Percentiles rank a stretch among this genome's conserved stretches.
Evolutionary conservation across 1,140 invertebrate genomes (phyloP).

Genomic region (Leptoteleia sp.): DNA sequence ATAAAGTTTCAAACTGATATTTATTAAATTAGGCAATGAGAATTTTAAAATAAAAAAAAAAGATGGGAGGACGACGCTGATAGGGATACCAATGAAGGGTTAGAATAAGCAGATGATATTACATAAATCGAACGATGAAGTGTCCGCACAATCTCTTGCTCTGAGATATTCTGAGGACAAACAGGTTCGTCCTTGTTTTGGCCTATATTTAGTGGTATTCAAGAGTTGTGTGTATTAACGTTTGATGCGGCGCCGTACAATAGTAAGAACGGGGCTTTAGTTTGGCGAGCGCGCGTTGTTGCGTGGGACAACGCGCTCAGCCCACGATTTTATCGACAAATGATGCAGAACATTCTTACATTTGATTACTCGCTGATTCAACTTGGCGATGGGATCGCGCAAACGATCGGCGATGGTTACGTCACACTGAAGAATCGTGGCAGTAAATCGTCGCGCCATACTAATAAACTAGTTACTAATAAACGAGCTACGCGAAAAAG

Average conservation of each 20-base stretch:
- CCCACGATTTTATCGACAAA: constrained; percentile 10
- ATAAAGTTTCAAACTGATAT: too few species aligned
- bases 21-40: too few species aligned
- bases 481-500: constrained; percentile 3
- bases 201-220: constrained; percentile 14
- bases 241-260: constrained; percentile 13
- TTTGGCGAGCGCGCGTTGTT: not conserved
- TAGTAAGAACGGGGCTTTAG: constrained; percentile 6
- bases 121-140: too few species aligned
- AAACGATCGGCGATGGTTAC: constrained; percentile 1
- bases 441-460: not conserved
- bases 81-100: too few species aligned
- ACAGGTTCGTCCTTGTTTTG: constrained; percentile 1
- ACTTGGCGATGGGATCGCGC: constrained; percentile 12
- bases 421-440: constrained; percentile 1
- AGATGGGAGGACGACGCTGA: too few species aligned
- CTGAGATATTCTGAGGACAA: not conserved
- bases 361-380: constrained; percentile 3
- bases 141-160: too few species aligned
- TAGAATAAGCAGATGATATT: too few species aligned
- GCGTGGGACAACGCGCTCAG: constrained; percentile 18
- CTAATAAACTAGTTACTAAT: too few species aligned
- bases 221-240: not conserved
- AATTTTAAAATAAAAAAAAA: too few species aligned
- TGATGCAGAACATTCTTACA: constrained; percentile 17